These are phyloP conservation scores for Psephotus haematonotus DNA, from an alignment of 2,113 vertebrate species.

Conservation along the genomic window DNA sequence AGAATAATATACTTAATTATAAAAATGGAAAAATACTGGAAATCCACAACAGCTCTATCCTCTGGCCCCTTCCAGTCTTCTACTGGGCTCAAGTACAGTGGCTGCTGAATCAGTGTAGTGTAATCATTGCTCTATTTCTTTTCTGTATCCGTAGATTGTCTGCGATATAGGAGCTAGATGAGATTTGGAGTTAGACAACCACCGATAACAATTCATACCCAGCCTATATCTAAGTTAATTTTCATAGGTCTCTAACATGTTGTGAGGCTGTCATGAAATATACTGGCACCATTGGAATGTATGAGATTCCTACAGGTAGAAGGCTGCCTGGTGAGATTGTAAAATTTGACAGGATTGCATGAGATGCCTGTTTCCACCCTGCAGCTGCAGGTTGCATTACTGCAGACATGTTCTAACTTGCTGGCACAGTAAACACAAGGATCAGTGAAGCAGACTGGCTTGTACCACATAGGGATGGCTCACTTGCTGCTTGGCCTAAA, in stretches of 20 bases:
- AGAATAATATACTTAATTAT: not conserved
- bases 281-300: not conserved
- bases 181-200: not conserved
- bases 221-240: not conserved
- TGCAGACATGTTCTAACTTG: not conserved
- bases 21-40: not conserved
- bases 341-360: not conserved
- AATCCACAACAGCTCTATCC: not conserved
- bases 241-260: not conserved
- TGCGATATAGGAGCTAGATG: not conserved
- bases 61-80: not conserved
- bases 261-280: not conserved
- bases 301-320: not conserved
- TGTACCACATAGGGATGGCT: not conserved
- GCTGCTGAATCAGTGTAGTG: not conserved
- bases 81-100: not conserved
- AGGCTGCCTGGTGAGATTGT: not conserved
- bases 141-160: rapidly evolving
- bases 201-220: not conserved
- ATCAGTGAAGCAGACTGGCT: not conserved
- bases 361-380: not conserved
- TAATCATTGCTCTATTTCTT: not conserved
- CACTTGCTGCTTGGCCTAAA: not conserved
- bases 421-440: not conserved
- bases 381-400: not conserved